These are phyloP conservation scores for Emmelina monodactyla DNA, from an alignment of 2,888 invertebrate species.

Conservation along the genomic window DNA sequence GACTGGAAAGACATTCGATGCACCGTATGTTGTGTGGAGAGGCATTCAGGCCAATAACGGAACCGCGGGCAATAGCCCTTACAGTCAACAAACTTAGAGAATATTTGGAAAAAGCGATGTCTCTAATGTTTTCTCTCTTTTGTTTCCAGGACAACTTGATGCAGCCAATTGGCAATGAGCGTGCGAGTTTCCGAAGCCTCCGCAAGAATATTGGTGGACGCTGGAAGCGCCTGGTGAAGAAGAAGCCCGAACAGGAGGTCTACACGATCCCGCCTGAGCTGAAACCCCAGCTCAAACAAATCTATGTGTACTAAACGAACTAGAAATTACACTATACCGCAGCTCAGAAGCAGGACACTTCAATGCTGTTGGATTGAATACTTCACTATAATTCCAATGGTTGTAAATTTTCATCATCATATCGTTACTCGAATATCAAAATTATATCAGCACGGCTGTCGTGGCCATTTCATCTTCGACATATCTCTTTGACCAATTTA, in stretches of 20 bases:
- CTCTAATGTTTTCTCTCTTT: constrained; percentile 24
- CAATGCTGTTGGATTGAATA: constrained; percentile 35
- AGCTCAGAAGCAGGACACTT: constrained; percentile 53
- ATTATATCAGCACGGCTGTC: constrained; percentile 38
- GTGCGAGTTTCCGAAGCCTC: constrained; percentile 82
- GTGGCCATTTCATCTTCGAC: constrained; percentile 41
- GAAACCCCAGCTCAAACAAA: constrained; percentile 86
- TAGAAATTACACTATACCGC: constrained; percentile 12
- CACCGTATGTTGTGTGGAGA: constrained; percentile 30
- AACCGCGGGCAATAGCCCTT: constrained; percentile 26
- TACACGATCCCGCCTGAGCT: constrained; percentile 88
- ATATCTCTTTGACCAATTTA: constrained; percentile 62
- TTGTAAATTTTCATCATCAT: constrained; percentile 44
- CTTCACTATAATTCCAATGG: constrained; percentile 40
- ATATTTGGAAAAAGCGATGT: constrained; percentile 18
- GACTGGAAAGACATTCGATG: constrained; percentile 29
- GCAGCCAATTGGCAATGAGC: constrained; percentile 74
- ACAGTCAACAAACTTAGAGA: constrained; percentile 30
- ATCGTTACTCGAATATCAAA: constrained; percentile 56
- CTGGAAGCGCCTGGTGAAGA: constrained; percentile 85
- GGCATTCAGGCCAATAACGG: constrained; percentile 41
- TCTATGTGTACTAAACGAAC: constrained; percentile 78
- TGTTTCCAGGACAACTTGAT: constrained; percentile 79
- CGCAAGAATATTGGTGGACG: constrained; percentile 86
- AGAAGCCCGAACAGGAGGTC: constrained; percentile 81